These are phyloP conservation scores for Acanthosoma haemorrhoidale DNA, from an alignment of 2,888 invertebrate genomes.

Conservation along the genomic window DNA sequence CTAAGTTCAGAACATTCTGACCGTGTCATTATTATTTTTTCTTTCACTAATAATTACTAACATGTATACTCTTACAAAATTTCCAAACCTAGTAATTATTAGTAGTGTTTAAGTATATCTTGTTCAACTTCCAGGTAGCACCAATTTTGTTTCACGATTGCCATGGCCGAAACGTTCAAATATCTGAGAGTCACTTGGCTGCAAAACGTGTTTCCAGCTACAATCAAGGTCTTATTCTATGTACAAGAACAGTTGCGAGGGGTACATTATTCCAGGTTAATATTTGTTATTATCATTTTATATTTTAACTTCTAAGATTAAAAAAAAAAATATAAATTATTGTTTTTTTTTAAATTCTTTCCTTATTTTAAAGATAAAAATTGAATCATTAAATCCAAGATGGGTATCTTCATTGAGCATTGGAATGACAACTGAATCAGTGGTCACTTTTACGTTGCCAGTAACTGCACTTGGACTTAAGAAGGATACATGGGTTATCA, in stretches of 20 bases:
- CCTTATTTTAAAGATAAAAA: slow-evolving; percentile 54
- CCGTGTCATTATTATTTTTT: no score
- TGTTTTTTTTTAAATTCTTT: slow-evolving; percentile 31
- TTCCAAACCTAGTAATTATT: no score
- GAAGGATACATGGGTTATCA: slow-evolving; percentile 74
- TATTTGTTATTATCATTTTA: slow-evolving; percentile 40
- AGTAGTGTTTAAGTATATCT: no score
- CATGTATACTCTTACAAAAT: no score
- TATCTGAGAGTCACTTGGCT: slow-evolving; percentile 56
- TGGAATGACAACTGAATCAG: slow-evolving; percentile 70
- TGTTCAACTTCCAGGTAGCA: slow-evolving; percentile 22
- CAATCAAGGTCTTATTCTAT: slow-evolving; percentile 71
- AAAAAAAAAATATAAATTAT: not conserved
- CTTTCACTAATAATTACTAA: no score
- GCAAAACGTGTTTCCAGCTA: slow-evolving; percentile 76
- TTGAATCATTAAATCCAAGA: slow-evolving; percentile 64
- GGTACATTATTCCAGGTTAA: slow-evolving; percentile 64
- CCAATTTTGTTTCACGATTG: slow-evolving; percentile 51
- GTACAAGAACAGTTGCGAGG: slow-evolving; percentile 56
- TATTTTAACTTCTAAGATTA: not conserved
- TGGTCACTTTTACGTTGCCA: slow-evolving; percentile 60
- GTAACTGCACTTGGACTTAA: slow-evolving; percentile 70
- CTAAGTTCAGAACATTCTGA: no score
- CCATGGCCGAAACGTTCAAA: slow-evolving; percentile 75
- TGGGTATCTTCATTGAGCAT: slow-evolving; percentile 75